Percentiles rank a stretch among this genome's conserved stretches.
These are phyloP conservation scores for Acanthopagrus latus DNA, from an alignment of 2,797 vertebrate genomes.

Conservation along the genomic window DNA sequence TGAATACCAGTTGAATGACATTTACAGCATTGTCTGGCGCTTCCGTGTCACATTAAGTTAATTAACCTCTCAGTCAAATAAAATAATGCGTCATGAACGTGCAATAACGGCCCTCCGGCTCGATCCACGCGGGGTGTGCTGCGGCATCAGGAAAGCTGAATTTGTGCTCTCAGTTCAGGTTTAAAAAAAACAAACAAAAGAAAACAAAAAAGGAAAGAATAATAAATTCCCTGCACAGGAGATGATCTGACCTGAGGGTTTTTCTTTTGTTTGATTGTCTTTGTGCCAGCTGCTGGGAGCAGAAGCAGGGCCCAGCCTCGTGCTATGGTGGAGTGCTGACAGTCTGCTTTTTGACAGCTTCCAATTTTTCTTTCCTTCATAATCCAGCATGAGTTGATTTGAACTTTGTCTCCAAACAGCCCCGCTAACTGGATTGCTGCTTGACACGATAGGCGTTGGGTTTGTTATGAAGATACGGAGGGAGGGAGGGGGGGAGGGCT, in stretches of 20 bases:
- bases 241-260: slow-evolving; percentile 50
- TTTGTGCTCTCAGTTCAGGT: slow-evolving; percentile 32
- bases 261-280: slow-evolving; percentile 60
- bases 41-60: slow-evolving; percentile 73
- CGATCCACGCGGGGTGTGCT: slow-evolving; percentile 11
- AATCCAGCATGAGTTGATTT: slow-evolving; percentile 47
- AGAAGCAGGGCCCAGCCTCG: not conserved
- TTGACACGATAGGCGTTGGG: slow-evolving; percentile 17
- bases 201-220: not conserved
- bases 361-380: slow-evolving; percentile 48
- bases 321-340: slow-evolving; percentile 46
- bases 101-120: slow-evolving; percentile 41
- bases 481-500: not conserved
- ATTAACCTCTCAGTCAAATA: slow-evolving; percentile 72
- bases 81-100: slow-evolving; percentile 63
- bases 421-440: slow-evolving; percentile 9
- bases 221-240: slow-evolving; percentile 32
- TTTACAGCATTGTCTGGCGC: slow-evolving; percentile 68
- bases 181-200: no score
- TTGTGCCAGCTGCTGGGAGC: slow-evolving; percentile 45
- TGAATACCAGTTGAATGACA: slow-evolving; percentile 68
- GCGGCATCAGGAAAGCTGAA: slow-evolving; percentile 41
- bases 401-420: slow-evolving; percentile 28
- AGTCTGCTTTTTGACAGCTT: slow-evolving; percentile 48
- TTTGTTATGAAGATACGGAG: slow-evolving; percentile 15